Percentiles rank a stretch among this genome's conserved stretches.
These are phyloP conservation scores for Oligia strigilis DNA, from an alignment of 2,888 invertebrate genomes.

Conservation along the genomic window DNA sequence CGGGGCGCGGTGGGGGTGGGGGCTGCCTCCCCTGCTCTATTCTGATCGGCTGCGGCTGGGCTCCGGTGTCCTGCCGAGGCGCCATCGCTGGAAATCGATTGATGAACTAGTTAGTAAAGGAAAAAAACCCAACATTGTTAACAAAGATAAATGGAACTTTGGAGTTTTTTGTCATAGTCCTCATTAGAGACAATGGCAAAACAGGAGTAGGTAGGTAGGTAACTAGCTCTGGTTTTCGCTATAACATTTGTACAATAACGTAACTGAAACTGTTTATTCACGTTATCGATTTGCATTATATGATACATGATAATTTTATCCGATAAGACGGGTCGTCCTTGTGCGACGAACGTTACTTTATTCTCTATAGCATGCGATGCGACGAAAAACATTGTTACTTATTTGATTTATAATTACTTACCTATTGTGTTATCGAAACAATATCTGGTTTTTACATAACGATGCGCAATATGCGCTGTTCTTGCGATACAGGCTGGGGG, in stretches of 20 bases:
- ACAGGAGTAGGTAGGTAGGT: not conserved
- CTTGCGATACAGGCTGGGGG: not conserved
- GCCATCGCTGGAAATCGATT: slow-evolving; percentile 80
- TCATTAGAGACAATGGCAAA: not conserved
- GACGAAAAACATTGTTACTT: slow-evolving; percentile 21
- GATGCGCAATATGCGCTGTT: slow-evolving; percentile 1
- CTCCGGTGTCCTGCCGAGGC: slow-evolving; percentile 83
- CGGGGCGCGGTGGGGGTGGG: slow-evolving; percentile 84
- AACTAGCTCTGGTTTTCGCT: not conserved
- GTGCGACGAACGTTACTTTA: slow-evolving; percentile 29
- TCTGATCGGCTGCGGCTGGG: slow-evolving; percentile 77
- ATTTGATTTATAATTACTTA: slow-evolving; percentile 4
- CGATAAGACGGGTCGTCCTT: slow-evolving; percentile 40
- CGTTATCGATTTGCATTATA: slow-evolving; percentile 47
- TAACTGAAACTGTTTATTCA: slow-evolving; percentile 27
- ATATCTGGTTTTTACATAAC: slow-evolving; percentile 1
- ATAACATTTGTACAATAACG: slow-evolving; percentile 19
- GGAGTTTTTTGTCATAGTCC: not conserved
- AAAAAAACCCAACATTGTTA: slow-evolving; percentile 32
- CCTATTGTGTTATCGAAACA: not conserved
- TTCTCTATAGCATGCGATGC: slow-evolving; percentile 15
- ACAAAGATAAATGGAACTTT: slow-evolving; percentile 16
- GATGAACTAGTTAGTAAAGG: slow-evolving; percentile 43
- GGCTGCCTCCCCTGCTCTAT: slow-evolving; percentile 76
- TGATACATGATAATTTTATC: slow-evolving; percentile 48